Percentiles rank a stretch among this genome's conserved stretches.
phyloP scores from a whole-genome alignment of 1,140 invertebrate genomes.

The Zaprionus ghesquierei region DNA sequence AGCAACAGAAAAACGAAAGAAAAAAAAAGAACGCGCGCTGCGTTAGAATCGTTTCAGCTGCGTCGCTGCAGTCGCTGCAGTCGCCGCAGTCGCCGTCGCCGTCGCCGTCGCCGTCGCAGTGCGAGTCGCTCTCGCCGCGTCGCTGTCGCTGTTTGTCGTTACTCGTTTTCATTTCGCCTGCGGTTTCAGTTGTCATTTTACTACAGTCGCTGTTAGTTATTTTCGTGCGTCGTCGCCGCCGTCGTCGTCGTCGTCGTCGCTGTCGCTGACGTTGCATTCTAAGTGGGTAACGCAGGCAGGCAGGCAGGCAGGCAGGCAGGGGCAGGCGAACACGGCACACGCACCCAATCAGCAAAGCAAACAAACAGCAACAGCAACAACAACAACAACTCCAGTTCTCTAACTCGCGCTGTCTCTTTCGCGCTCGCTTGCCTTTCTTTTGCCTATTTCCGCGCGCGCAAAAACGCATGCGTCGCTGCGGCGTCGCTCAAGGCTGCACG shows the following conservation, averaged over 20 bases:
- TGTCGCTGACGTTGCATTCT: constrained; percentile 51
- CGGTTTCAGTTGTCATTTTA: constrained; percentile 80
- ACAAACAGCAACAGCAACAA: constrained; percentile 8
- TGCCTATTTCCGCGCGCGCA: constrained; percentile 16
- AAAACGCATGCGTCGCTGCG: constrained; percentile 57
- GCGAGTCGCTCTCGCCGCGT: constrained; percentile 23
- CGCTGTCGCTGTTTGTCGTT: constrained; percentile 47
- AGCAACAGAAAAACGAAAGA: not conserved
- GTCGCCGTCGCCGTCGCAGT: constrained; percentile 24
- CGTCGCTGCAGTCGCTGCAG: constrained; percentile 18
- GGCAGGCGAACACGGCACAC: too few species aligned
- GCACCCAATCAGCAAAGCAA: constrained; percentile 20
- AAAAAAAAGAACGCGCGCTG: not conserved
- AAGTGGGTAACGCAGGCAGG: too few species aligned
- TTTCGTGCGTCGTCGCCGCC: constrained; percentile 66
- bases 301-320: too few species aligned
- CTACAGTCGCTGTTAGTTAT: constrained; percentile 78
- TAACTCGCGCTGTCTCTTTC: not conserved
- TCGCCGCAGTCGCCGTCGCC: constrained; percentile 29
- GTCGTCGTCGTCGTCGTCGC: constrained; percentile 39
- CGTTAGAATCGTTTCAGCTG: constrained; percentile 15
- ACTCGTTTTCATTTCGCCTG: constrained; percentile 78
- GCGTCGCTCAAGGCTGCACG: constrained; percentile 55
- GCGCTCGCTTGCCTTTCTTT: not conserved
- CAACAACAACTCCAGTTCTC: constrained; percentile 3